A percentile compares a stretch with the other conserved stretches of the same genome.
These are phyloP conservation scores for Acrossocheilus fasciatus DNA, from an alignment of 2,797 vertebrate species.

Conservation along the genomic window DNA sequence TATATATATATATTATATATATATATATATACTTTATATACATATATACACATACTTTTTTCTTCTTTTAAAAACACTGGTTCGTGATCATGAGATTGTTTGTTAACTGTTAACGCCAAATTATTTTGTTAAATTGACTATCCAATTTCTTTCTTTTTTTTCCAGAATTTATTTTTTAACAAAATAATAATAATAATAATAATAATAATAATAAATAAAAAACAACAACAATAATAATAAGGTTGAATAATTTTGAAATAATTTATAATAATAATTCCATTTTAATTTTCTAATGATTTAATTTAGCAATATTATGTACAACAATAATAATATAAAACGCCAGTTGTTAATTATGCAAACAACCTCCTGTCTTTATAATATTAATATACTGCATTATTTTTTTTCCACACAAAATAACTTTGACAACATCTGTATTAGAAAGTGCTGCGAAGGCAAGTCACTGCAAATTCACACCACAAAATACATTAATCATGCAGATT, in stretches of 20 bases:
- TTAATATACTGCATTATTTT: not conserved
- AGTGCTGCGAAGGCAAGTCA: not conserved
- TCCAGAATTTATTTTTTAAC: not conserved
- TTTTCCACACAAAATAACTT: not conserved
- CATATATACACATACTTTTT: too few relatives aligned
- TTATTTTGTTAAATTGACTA: not conserved
- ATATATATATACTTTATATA: too few relatives aligned
- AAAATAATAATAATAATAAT: not conserved
- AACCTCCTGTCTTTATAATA: not conserved
- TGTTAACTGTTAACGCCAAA: not conserved
- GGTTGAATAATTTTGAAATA: not conserved
- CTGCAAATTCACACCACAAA: not conserved
- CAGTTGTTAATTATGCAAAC: not conserved
- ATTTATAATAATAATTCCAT: not conserved
- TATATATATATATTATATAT: too few relatives aligned
- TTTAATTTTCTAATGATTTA: not conserved
- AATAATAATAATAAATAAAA: too few relatives aligned
- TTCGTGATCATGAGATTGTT: not conserved
- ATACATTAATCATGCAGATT: not conserved
- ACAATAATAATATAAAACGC: not conserved
- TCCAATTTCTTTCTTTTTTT: not conserved
- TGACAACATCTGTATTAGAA: too few relatives aligned
- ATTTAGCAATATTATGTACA: not conserved
- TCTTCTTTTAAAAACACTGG: too few relatives aligned
- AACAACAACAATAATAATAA: not conserved